Evolutionary conservation across 2,113 vertebrate species (phyloP), one percentile per base, ranked within the genome.

Genomic region (Trematomus loennbergii): DNA sequence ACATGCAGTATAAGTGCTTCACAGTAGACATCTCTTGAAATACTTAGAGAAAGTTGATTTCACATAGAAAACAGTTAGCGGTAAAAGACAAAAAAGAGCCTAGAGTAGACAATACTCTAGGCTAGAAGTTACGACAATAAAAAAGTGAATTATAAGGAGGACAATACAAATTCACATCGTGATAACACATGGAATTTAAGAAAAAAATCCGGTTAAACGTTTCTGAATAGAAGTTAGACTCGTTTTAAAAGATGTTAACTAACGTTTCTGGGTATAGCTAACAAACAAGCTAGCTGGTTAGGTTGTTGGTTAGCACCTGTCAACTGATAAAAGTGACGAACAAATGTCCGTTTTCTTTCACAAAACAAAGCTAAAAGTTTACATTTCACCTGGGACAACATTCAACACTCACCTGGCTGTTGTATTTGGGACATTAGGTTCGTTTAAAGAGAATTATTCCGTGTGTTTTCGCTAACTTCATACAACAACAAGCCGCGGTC

Each of bases 401-500:
- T 40, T 46, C 3, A 49, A 16, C 0, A 60, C 90, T 61, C 15
- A 89, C 87, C 62, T 58, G 61, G 1, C 16, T 5, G 54, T 50
- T 70, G 6, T 11, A 9, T 43, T 11, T 11, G 0, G 6, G 1
- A 52, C 69, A 81, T 70, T 25, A 13, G 59, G 6, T 0, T 4
- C 15, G 1, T 2, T 40, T 5, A 33, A 0, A 8, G 20, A 48
- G 9, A 0, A 7, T 10, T 17, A 1, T 10, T n/a, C 0, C 17
- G 65, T 15, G 0, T 12, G 40, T 12, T 43, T 52, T 29, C 67
- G 48, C 53, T 57, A 17, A 16, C 43, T 15, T 15, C 43, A 58
- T 12, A 75, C 50, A 83, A 79, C 25, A 83, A 29, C 54, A 74
- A 17, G 22, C 49, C 88, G 90, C 90, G 79, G 77, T 78, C 72